Evolutionary conservation across 2,113 vertebrate genomes (phyloP).

Genomic region (Mixornis gularis): DNA sequence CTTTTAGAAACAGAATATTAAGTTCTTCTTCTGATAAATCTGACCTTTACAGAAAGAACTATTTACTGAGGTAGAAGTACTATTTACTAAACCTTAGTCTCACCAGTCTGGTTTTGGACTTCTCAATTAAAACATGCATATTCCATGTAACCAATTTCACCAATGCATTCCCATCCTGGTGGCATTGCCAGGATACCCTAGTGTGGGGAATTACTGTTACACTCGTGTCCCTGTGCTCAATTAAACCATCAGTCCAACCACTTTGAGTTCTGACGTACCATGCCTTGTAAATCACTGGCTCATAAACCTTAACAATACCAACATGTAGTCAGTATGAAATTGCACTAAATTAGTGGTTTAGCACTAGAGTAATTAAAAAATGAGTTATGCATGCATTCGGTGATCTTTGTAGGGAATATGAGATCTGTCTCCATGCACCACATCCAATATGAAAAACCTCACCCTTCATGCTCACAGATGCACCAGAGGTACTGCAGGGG

Average conservation of each 20-base stretch:
- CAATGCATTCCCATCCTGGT: not conserved
- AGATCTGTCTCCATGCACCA: not conserved
- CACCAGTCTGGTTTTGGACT: not conserved
- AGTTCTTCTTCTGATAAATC: not conserved
- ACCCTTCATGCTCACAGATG: not conserved
- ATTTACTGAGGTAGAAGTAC: not conserved
- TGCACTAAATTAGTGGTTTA: slow-evolving; percentile 50
- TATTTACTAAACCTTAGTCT: not conserved
- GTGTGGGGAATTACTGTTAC: not conserved
- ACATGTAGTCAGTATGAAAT: slow-evolving; percentile 23
- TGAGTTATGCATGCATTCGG: not conserved
- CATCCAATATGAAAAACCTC: not conserved
- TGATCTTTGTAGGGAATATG: not conserved
- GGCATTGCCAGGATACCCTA: not conserved
- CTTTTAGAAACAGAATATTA: not conserved
- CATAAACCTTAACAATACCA: slow-evolving; percentile 65
- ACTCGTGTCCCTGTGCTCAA: not conserved
- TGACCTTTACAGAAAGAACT: not conserved
- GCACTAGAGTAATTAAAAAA: slow-evolving; percentile 22
- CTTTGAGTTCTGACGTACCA: slow-evolving; percentile 43
- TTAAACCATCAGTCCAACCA: slow-evolving; percentile 42
- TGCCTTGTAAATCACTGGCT: slow-evolving; percentile 54
- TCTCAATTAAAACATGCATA: not conserved
- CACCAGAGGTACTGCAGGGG: not conserved
- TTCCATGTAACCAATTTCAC: not conserved